Percentiles rank a stretch among this genome's conserved stretches.
Conservation (phyloP, 2,797 vertebrate species). For the Esox lucius region DNA sequence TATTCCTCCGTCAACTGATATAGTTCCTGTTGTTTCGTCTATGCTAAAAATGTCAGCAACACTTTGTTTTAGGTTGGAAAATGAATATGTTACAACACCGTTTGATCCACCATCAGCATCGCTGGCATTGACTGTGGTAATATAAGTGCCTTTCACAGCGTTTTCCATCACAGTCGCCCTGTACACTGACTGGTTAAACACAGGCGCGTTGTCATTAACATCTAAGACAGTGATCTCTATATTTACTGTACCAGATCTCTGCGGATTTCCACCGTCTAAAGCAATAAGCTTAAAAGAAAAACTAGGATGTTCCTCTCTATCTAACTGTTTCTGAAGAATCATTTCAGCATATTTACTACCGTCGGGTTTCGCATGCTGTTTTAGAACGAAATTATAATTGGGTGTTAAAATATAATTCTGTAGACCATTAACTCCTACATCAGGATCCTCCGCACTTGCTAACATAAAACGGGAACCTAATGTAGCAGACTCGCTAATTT, state of each 20-base stretch:
- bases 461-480: slow-evolving; percentile 53
- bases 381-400: slow-evolving; percentile 56
- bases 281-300: slow-evolving; percentile 27
- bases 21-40: slow-evolving; percentile 30
- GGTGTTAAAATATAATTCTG: slow-evolving; percentile 48
- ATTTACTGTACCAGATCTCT: slow-evolving; percentile 10
- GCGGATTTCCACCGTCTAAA: slow-evolving; percentile 32
- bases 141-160: neutral
- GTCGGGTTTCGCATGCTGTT: slow-evolving; percentile 23
- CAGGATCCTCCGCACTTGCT: slow-evolving; percentile 57
- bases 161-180: slow-evolving; percentile 22
- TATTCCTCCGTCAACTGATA: slow-evolving; percentile 43
- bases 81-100: neutral
- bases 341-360: slow-evolving; percentile 31
- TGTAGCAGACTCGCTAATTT: slow-evolving; percentile 46
- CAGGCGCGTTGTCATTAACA: slow-evolving; percentile 26
- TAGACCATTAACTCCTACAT: slow-evolving; percentile 61
- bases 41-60: slow-evolving; percentile 38
- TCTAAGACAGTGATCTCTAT: slow-evolving; percentile 25
- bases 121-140: slow-evolving; percentile 15
- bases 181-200: slow-evolving; percentile 23
- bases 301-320: slow-evolving; percentile 30
- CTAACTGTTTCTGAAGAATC: slow-evolving; percentile 34
- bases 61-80: slow-evolving; percentile 34
- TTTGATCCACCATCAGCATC: slow-evolving; percentile 16